phyloP scores from a whole-genome alignment of 2,113 vertebrate species.

The Zosterops borbonicus region DNA sequence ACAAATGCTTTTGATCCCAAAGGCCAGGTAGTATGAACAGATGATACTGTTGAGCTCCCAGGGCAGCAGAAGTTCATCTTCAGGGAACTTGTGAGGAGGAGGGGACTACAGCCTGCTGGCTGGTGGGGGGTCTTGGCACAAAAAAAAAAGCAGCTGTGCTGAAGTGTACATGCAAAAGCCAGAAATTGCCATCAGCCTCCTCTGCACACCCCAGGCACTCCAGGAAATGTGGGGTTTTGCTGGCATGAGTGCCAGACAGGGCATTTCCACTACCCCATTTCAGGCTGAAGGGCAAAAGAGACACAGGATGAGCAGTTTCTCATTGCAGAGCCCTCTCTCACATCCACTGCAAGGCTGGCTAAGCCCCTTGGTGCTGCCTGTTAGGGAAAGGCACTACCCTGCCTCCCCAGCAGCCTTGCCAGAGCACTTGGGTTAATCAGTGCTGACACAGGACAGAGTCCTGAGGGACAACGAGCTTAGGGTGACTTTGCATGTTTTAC shows the following conservation, averaged over 20 bases:
- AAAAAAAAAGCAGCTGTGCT: not conserved
- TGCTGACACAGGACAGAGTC: conserved; percentile 19
- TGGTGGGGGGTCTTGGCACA: not conserved
- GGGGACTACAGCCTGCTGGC: not conserved
- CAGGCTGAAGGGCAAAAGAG: not conserved
- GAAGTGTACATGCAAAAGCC: not conserved
- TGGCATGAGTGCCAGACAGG: not conserved
- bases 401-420: not conserved
- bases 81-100: not conserved
- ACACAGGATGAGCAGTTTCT: not conserved
- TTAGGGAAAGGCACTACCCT: not conserved
- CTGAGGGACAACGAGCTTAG: not conserved
- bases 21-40: not conserved
- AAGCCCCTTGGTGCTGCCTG: not conserved
- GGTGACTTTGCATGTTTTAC: not conserved
- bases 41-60: not conserved
- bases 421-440: not conserved
- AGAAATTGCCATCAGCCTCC: not conserved
- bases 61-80: not conserved
- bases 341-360: not conserved
- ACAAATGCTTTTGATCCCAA: not conserved
- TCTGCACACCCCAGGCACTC: not conserved
- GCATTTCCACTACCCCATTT: not conserved
- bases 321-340: not conserved
- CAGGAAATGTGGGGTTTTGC: rapidly evolving